phyloP scores from a whole-genome alignment of 2,113 vertebrate genomes.

The Saguinus imperator region DNA sequence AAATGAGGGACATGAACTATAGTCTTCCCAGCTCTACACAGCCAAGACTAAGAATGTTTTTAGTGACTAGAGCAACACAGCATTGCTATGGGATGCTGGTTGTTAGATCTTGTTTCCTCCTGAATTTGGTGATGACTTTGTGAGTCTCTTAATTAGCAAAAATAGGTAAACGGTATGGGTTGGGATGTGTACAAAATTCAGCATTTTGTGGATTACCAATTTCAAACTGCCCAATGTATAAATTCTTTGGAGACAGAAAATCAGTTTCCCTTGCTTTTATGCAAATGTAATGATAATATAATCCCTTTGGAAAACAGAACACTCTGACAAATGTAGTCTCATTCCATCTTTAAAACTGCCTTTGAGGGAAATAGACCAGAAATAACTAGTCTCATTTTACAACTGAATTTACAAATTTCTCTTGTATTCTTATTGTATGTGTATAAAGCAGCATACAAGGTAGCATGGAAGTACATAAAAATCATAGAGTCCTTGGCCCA shows the following conservation, averaged over 20 bases:
- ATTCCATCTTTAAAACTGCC: constrained; percentile 14
- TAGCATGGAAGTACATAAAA: not conserved
- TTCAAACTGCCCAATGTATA: not conserved
- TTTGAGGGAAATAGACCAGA: constrained; percentile 52
- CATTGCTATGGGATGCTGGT: not conserved
- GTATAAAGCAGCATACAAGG: not conserved
- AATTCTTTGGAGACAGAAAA: not conserved
- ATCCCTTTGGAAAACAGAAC: not conserved
- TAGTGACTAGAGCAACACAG: not conserved
- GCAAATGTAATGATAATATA: not conserved
- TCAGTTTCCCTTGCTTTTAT: not conserved
- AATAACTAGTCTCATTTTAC: constrained; percentile 38
- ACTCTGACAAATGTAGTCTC: not conserved
- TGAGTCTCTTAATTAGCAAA: not conserved
- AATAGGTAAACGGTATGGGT: not conserved
- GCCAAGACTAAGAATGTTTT: not conserved
- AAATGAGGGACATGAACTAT: not conserved
- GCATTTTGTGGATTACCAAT: not conserved
- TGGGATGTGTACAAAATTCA: not conserved
- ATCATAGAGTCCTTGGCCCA: not conserved
- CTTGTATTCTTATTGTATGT: not conserved
- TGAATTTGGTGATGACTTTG: not conserved
- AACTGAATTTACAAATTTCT: not conserved
- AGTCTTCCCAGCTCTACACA: not conserved
- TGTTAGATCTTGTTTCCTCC: not conserved